Percentiles rank a stretch among this genome's conserved stretches.
These are phyloP conservation scores for Squalus acanthias DNA, from an alignment of 2,797 vertebrate species.

Conservation along the genomic window DNA sequence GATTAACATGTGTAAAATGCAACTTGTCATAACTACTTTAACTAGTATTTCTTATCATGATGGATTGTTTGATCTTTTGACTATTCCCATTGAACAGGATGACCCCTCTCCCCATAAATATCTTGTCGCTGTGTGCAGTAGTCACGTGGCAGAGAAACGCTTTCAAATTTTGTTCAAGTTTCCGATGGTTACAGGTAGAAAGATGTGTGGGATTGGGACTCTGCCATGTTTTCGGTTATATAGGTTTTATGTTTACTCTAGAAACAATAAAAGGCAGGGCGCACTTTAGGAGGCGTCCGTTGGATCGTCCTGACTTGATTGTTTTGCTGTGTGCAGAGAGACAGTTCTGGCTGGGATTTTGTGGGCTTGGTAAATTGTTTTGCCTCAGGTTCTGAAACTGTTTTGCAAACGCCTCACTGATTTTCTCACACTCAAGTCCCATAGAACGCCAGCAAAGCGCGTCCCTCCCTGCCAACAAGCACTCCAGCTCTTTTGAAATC, in stretches of 20 bases:
- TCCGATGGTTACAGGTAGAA: not conserved
- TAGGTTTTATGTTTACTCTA: not conserved
- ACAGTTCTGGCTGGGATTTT: constrained; percentile 34
- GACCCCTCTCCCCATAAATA: not conserved
- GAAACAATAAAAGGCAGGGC: not conserved
- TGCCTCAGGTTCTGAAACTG: constrained; percentile 46
- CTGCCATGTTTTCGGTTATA: not conserved
- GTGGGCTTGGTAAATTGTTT: constrained; percentile 46
- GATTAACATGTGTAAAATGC: not conserved
- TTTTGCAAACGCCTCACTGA: constrained; percentile 65
- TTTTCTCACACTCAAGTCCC: constrained; percentile 90
- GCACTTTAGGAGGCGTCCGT: not conserved
- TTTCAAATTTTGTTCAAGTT: not conserved
- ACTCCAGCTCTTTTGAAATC: constrained; percentile 55
- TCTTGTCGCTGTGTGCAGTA: not conserved
- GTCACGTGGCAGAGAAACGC: not conserved
- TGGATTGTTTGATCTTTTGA: not conserved
- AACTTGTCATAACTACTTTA: not conserved
- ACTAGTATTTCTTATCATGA: not conserved
- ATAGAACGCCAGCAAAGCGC: constrained; percentile 60
- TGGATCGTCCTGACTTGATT: not conserved
- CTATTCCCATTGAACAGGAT: not conserved
- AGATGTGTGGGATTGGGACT: not conserved
- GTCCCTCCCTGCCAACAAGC: constrained; percentile 61
- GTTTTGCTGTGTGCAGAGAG: not conserved